Evolutionary conservation across 1,140 invertebrate species (phyloP).

Genomic region (Phenacoccus solenopsis): DNA sequence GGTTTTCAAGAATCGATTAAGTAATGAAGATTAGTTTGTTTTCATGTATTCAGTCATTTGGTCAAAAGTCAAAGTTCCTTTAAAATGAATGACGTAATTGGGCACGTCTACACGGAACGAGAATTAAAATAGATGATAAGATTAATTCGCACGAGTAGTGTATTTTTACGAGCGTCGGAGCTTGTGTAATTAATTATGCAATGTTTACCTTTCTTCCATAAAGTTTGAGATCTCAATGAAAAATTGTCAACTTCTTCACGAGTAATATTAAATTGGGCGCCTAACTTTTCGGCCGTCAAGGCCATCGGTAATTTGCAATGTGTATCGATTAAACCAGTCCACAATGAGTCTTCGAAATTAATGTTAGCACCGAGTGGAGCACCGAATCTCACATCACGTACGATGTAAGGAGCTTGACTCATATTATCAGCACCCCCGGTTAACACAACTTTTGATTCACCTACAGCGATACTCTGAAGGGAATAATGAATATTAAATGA

Average conservation of each 20-base stretch:
- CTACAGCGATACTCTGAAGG: slow-evolving; percentile 68
- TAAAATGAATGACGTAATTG: not conserved
- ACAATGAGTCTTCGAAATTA: slow-evolving; percentile 81
- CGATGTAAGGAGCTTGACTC: slow-evolving; percentile 84
- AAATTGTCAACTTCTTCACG: slow-evolving; percentile 80
- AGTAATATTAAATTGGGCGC: slow-evolving; percentile 74
- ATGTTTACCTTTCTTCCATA: slow-evolving; percentile 58
- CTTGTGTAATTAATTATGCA: slow-evolving; percentile 6
- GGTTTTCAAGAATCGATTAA: no score
- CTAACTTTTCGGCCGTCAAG: slow-evolving; percentile 93
- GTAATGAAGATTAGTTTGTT: no score
- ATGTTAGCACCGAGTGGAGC: slow-evolving; percentile 64
- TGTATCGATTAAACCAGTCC: slow-evolving; percentile 80
- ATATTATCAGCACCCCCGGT: slow-evolving; percentile 92
- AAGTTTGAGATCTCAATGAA: slow-evolving; percentile 67
- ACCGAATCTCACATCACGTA: slow-evolving; percentile 82
- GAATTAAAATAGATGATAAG: not conserved
- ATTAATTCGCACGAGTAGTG: not conserved
- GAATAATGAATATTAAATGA: slow-evolving; percentile 21
- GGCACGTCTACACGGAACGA: not conserved
- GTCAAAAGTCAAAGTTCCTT: not conserved
- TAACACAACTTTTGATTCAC: slow-evolving; percentile 75
- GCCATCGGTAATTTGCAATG: slow-evolving; percentile 92
- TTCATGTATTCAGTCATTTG: no score
- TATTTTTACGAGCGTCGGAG: not conserved